Base-by-base conservation (phyloP, 2,797 vertebrate species). In the Florisuga fusca region DNA sequence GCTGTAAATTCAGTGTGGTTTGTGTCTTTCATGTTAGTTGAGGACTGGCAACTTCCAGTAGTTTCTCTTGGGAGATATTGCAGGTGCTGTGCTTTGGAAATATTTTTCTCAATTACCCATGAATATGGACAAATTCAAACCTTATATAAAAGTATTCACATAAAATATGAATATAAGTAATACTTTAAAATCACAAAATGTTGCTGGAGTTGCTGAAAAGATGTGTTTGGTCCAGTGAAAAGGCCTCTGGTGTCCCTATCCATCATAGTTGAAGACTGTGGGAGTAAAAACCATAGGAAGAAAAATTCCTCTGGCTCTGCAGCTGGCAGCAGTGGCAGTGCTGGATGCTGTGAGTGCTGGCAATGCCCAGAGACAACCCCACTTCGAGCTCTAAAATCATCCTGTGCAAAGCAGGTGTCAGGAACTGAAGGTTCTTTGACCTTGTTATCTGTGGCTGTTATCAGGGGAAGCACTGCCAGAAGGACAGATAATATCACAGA, bases 391-490 rank as follows among this genome's bases (percentile, higher is more conserved):
- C n/a, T 79, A 45, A 46, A n/a, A 23, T 27, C 62, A 33, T 21
- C 73, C 66, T 36, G 62, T 57, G 68, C 89, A 75, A 27, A 91
- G 73, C 94, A 95, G 94, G 89, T 95, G 94, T 53, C 84, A 81
- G 89, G 72, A 81, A 0, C 51, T 78, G 34, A 50, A 38, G 33
- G n/a, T 26, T 29, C 66, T 64, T 75, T 66, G 31, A 71, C 50
- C 5, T 1, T 77, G 20, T 89, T 95, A 86, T 96, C 91, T 91
- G 46, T 43, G 58, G 34, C 87, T 77, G 9, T 84, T 88, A 81
- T 89, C 95, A 89, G 93, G 73, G 93, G 94, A 82, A 87, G 50
- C 43, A 11, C 45, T 73, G 66, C 85, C 62, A 15, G 69, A 64
- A 88, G 80, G 19, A 19, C 23, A 78, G 57, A 36, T 63, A 8